Conservation (phyloP, 2,888 invertebrate genomes). For the Amiota mariae region DNA sequence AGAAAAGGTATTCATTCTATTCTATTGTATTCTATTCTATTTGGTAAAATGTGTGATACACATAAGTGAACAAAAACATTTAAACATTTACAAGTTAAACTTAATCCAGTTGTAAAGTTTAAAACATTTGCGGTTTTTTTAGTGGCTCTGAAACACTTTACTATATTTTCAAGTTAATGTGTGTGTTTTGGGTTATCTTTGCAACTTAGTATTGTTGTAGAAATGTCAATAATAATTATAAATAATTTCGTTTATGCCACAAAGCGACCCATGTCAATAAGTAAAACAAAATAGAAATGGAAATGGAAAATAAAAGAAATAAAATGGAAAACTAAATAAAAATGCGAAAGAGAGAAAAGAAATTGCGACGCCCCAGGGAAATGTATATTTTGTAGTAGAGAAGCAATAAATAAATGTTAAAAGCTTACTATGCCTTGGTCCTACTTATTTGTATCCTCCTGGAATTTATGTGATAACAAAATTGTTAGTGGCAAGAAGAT, state of each 20-base stretch:
- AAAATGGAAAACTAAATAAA: neutral
- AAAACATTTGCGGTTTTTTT: neutral
- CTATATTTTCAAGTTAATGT: neutral
- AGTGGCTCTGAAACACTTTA: neutral
- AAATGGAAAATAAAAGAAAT: neutral
- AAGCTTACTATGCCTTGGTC: neutral
- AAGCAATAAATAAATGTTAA: conserved; percentile 5
- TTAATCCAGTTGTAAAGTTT: too few relatives aligned
- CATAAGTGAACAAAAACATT: too few relatives aligned
- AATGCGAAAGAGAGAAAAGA: neutral
- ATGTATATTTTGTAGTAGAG: too few relatives aligned
- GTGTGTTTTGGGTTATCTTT: neutral
- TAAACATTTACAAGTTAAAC: too few relatives aligned
- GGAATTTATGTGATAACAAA: too few relatives aligned
- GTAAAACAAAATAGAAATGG: neutral
- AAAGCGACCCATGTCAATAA: conserved; percentile 14
- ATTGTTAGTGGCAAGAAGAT: too few relatives aligned
- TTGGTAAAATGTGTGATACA: too few relatives aligned
- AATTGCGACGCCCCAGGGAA: neutral
- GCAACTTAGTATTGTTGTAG: neutral
- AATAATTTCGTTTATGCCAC: neutral
- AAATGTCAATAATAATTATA: conserved; percentile 12
- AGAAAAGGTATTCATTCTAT: too few relatives aligned
- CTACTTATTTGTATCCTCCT: too few relatives aligned
- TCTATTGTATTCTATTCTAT: too few relatives aligned